phyloP scores from a whole-genome alignment of 2,113 vertebrate species.

The Panthera uncia region DNA sequence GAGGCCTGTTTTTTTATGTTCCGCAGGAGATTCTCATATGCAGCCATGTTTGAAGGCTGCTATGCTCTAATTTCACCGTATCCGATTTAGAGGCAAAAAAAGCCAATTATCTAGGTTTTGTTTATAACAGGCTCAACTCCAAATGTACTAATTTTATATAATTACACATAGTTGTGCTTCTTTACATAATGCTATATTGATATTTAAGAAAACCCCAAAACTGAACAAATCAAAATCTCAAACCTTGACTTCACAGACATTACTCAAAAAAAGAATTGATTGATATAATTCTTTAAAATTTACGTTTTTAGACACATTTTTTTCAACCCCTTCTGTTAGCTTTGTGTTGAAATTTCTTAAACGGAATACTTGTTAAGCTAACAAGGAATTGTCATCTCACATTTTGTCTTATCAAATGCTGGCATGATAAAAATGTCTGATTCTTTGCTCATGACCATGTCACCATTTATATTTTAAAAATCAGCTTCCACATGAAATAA shows the following conservation, averaged over 20 bases:
- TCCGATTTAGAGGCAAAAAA: background rate
- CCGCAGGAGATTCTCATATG: background rate
- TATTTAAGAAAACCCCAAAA: conserved; percentile 2
- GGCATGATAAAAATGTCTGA: background rate
- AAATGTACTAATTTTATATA: conserved; percentile 10
- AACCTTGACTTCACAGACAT: background rate
- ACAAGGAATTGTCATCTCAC: background rate
- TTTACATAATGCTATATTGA: background rate
- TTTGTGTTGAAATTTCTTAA: conserved; percentile 7
- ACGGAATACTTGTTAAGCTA: background rate
- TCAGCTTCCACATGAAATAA: conserved; percentile 45
- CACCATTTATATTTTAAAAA: conserved; percentile 31
- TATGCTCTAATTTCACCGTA: background rate
- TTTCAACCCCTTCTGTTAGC: background rate
- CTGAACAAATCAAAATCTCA: background rate
- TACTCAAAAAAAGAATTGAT: background rate
- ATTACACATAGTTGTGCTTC: background rate
- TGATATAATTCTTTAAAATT: conserved; percentile 17
- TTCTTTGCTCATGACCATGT: background rate
- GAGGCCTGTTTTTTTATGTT: background rate
- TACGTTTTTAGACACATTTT: conserved; percentile 24
- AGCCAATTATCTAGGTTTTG: background rate
- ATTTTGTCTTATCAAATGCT: conserved; percentile 7
- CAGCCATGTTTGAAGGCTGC: background rate
- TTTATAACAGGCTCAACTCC: background rate